phyloP scores from a whole-genome alignment of 1,140 invertebrate genomes.

The Matsumurasca onukii region DNA sequence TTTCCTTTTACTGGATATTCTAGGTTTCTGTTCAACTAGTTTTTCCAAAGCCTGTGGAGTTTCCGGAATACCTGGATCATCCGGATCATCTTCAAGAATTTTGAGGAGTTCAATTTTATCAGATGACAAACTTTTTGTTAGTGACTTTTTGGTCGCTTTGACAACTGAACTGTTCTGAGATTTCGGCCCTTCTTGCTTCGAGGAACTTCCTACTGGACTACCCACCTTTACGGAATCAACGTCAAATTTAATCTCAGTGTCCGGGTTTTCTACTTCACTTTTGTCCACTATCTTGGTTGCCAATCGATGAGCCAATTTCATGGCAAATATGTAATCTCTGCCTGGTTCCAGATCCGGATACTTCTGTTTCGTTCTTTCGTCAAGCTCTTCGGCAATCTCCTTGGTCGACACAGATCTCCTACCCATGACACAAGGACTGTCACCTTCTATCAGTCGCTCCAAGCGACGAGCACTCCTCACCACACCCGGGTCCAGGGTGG shows the following conservation, averaged over 20 bases:
- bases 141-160: not conserved
- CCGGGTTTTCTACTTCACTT: not conserved
- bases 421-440: not conserved
- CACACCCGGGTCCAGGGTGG: not conserved
- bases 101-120: slow-evolving; percentile 52
- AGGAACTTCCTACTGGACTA: too few relatives aligned
- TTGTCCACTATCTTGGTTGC: slow-evolving; percentile 46
- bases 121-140: not conserved
- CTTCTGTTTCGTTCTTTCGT: slow-evolving; percentile 47
- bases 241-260: too few relatives aligned
- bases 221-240: too few relatives aligned
- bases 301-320: slow-evolving; percentile 52
- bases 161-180: too few relatives aligned
- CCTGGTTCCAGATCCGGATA: slow-evolving; percentile 44
- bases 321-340: slow-evolving; percentile 52
- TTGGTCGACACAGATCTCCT: slow-evolving; percentile 51
- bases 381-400: slow-evolving; percentile 52
- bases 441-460: not conserved
- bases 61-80: slow-evolving; percentile 33
- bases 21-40: slow-evolving; percentile 8
- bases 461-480: not conserved
- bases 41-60: not conserved
- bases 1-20: not conserved
- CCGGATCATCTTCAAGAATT: slow-evolving; percentile 53
- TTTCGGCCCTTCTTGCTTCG: too few relatives aligned